These are phyloP conservation scores for Bhutanitis thaidina DNA, from an alignment of 2,888 invertebrate genomes.

Conservation along the genomic window DNA sequence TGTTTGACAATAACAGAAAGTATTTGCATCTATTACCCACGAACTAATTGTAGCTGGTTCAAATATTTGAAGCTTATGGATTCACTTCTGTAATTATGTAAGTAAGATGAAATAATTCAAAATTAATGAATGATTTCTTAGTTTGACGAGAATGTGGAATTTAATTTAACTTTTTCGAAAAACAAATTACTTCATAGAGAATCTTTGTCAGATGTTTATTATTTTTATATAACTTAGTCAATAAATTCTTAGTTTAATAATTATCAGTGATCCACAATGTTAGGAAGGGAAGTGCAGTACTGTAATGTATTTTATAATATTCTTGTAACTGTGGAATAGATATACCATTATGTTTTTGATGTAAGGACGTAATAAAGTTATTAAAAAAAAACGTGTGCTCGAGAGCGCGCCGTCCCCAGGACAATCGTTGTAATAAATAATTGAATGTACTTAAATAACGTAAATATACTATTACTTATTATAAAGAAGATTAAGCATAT, in stretches of 20 bases:
- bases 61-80: conserved; percentile 40
- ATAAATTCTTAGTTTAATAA: conserved; percentile 5
- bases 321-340: conserved; percentile 41
- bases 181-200: conserved; percentile 1
- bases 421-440: too few species aligned
- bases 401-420: too few species aligned
- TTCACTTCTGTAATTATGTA: conserved; percentile 20
- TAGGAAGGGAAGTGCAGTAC: conserved; percentile 9
- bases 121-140: conserved; percentile 1
- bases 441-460: too few species aligned
- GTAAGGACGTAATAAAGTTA: conserved; percentile 68
- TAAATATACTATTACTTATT: too few species aligned
- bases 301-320: conserved; percentile 26
- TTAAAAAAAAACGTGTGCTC: conserved; percentile 52
- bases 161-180: background rate
- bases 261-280: conserved; percentile 14
- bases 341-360: conserved; percentile 57
- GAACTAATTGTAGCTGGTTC: conserved; percentile 56
- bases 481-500: too few species aligned
- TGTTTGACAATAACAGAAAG: conserved; percentile 65
- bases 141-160: conserved; percentile 8
- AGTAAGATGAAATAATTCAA: conserved; percentile 18
- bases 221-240: conserved; percentile 9
- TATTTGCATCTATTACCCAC: conserved; percentile 56
- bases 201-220: conserved; percentile 8